phyloP scores from a whole-genome alignment of 2,113 vertebrate genomes.

The Oncorhynchus nerka region DNA sequence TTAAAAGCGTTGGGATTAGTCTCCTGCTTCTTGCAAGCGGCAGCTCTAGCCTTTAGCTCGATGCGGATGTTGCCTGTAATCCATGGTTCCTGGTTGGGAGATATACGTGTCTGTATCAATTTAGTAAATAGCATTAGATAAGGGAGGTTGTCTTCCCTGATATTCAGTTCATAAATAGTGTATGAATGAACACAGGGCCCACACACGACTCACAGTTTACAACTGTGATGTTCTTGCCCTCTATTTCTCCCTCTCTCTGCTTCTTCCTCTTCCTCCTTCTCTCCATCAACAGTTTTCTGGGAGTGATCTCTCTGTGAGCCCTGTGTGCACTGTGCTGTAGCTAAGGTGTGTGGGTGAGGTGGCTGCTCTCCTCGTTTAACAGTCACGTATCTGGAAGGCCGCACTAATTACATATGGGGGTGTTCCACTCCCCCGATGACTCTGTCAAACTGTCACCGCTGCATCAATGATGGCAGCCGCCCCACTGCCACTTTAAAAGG shows the following conservation, averaged over 20 bases:
- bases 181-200: too few species aligned
- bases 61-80: too few species aligned
- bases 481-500: conserved; percentile 11
- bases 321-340: not conserved
- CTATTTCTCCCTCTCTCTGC: not conserved
- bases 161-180: too few species aligned
- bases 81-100: too few species aligned
- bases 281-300: not conserved
- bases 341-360: conserved; percentile 2
- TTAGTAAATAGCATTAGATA: not conserved
- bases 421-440: not conserved
- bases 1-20: too few species aligned
- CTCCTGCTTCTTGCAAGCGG: too few species aligned
- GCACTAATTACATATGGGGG: conserved; percentile 12
- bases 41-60: too few species aligned
- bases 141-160: not conserved
- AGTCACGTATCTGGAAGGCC: conserved; percentile 11
- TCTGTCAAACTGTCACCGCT: conserved; percentile 3
- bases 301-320: not conserved
- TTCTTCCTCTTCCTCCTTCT: not conserved
- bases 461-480: conserved; percentile 19
- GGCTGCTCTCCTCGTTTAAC: not conserved
- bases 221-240: not conserved
- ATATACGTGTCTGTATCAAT: too few species aligned
- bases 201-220: too few species aligned